These are phyloP conservation scores for Aramus guarauna DNA, from an alignment of 2,113 vertebrate genomes.

Conservation along the genomic window DNA sequence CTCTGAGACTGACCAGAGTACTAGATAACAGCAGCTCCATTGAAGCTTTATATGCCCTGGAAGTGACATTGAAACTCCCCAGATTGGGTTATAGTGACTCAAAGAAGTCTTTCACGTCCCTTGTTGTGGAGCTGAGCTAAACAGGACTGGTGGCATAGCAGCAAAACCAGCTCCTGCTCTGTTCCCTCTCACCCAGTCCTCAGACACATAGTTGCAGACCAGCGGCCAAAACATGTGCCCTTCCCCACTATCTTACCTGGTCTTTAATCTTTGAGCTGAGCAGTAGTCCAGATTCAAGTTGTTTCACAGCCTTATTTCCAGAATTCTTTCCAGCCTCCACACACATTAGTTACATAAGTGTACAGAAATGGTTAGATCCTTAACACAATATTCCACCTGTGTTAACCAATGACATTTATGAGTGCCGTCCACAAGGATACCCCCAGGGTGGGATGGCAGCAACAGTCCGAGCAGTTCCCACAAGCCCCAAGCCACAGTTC, in stretches of 20 bases:
- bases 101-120: neutral
- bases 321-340: neutral
- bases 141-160: neutral
- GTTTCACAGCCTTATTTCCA: neutral
- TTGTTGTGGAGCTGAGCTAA: neutral
- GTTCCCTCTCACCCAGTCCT: neutral
- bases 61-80: neutral
- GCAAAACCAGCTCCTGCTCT: neutral
- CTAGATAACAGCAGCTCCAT: neutral
- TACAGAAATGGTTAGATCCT: constrained; percentile 46
- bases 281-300: neutral
- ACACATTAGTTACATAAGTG: accelerated
- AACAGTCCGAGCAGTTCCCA: constrained; percentile 36
- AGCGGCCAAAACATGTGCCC: neutral
- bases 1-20: neutral
- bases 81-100: neutral
- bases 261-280: neutral
- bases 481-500: neutral
- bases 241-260: neutral
- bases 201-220: neutral
- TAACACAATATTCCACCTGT: constrained; percentile 74
- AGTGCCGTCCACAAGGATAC: constrained; percentile 48
- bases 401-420: constrained; percentile 63
- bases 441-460: constrained; percentile 51
- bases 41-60: neutral